A percentile compares a stretch with the other conserved stretches of the same genome.
Evolutionary conservation across 2,113 vertebrate genomes (phyloP).

Genomic region (Artemisiospiza belli): DNA sequence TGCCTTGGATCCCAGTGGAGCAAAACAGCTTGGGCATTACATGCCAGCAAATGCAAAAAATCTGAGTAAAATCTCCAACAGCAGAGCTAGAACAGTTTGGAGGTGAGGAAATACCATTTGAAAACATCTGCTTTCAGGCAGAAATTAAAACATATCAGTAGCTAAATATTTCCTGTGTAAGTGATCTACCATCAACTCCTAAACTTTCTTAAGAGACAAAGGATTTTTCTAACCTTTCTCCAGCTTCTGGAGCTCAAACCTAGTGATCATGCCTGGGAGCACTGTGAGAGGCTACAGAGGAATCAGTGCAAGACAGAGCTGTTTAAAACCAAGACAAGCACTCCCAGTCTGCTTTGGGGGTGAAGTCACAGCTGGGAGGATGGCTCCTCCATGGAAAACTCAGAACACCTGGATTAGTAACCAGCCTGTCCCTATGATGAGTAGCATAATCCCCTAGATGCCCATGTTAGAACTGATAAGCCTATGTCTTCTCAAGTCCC

Average conservation of each 20-base stretch:
- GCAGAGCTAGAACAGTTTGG: neutral
- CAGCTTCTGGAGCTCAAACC: neutral
- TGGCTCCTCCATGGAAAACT: neutral
- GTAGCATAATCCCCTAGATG: neutral
- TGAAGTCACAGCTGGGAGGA: neutral
- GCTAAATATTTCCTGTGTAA: neutral
- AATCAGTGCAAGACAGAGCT: neutral
- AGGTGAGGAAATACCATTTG: accelerated
- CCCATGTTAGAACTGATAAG: neutral
- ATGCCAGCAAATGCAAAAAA: neutral
- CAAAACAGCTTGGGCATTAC: neutral
- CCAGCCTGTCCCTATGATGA: neutral
- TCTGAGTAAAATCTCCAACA: neutral
- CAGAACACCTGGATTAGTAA: neutral
- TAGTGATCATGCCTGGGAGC: neutral
- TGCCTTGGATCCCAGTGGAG: neutral
- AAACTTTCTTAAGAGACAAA: neutral
- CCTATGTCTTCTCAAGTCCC: neutral
- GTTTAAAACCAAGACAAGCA: neutral
- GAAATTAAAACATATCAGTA: neutral
- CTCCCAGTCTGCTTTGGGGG: neutral
- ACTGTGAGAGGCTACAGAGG: neutral
- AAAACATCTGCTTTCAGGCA: neutral
- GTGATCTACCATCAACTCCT: neutral
- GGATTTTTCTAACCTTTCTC: accelerated